phyloP scores from a whole-genome alignment of 2,888 invertebrate genomes.

The Malachius bipustulatus region DNA sequence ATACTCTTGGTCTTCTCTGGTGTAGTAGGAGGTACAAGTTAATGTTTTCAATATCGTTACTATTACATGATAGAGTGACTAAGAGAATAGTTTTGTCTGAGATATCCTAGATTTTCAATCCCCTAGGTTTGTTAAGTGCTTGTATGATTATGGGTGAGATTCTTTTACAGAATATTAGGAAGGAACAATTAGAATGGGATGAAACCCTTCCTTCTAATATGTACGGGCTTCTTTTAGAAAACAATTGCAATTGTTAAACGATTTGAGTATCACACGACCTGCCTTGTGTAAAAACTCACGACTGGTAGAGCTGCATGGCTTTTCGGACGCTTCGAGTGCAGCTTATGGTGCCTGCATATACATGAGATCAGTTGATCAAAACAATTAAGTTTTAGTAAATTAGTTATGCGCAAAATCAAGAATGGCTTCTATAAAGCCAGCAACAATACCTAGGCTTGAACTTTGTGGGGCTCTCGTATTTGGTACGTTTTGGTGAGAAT shows the following conservation, averaged over 20 bases:
- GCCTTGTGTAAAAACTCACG: not conserved
- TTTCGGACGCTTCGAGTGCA: slow-evolving; percentile 3
- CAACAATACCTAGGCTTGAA: slow-evolving; percentile 1
- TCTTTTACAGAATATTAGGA: slow-evolving; percentile 9
- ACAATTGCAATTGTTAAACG: not conserved
- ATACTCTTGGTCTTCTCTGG: not conserved
- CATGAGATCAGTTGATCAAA: not conserved
- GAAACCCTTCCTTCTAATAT: slow-evolving; percentile 5
- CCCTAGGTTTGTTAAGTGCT: slow-evolving; percentile 6
- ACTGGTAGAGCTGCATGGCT: slow-evolving; percentile 1
- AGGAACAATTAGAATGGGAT: slow-evolving; percentile 9
- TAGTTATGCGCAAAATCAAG: slow-evolving; percentile 2
- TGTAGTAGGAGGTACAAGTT: not conserved
- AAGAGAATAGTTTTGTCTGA: slow-evolving; percentile 6
- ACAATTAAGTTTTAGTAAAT: not conserved
- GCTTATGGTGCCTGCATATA: slow-evolving; percentile 6
- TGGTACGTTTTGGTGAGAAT: no score
- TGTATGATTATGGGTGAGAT: slow-evolving; percentile 4
- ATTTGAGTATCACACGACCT: not conserved
- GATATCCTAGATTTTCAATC: slow-evolving; percentile 7
- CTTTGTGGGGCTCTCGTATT: slow-evolving; percentile 2
- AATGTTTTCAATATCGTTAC: not conserved
- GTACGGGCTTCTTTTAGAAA: not conserved
- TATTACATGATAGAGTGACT: slow-evolving; percentile 5
- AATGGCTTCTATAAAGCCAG: not conserved